A percentile compares a stretch with the other conserved stretches of the same genome.
These are phyloP conservation scores for Drosophila sp. DNA, from an alignment of 1,140 invertebrate species.

Conservation along the genomic window DNA sequence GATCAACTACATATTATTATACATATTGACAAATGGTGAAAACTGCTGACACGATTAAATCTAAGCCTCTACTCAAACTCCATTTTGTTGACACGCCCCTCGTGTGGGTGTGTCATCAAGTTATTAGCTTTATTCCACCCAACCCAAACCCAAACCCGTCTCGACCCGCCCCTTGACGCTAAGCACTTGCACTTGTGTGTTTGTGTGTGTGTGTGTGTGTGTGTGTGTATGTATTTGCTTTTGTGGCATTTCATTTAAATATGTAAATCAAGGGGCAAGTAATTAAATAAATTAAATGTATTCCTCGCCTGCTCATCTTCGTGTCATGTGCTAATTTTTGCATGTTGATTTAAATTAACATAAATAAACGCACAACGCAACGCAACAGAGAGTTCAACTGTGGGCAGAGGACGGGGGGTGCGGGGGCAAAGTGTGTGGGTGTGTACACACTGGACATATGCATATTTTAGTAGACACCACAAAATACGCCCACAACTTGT, in stretches of 20 bases:
- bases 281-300: constrained; percentile 64
- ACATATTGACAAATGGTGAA: constrained; percentile 1
- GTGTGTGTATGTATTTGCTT: constrained; percentile 31
- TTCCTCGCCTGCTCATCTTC: constrained; percentile 18
- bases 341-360: constrained; percentile 65
- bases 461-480: constrained; percentile 39
- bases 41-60: constrained; percentile 13
- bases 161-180: neutral
- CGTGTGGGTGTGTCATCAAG: constrained; percentile 42
- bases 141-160: neutral
- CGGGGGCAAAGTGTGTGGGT: constrained; percentile 18
- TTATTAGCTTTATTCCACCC: constrained; percentile 37
- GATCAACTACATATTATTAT: neutral
- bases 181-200: neutral
- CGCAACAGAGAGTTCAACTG: constrained; percentile 42
- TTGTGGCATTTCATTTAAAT: constrained; percentile 60
- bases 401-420: neutral
- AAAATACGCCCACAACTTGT: constrained; percentile 6
- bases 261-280: constrained; percentile 61
- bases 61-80: neutral
- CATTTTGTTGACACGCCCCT: constrained; percentile 30
- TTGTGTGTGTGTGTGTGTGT: neutral
- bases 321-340: constrained; percentile 62
- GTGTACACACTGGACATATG: constrained; percentile 49
- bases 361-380: constrained; percentile 55